Conservation (phyloP, 53 echinoderm and acorn worm genomes). For the Patiria pectinifera region DNA sequence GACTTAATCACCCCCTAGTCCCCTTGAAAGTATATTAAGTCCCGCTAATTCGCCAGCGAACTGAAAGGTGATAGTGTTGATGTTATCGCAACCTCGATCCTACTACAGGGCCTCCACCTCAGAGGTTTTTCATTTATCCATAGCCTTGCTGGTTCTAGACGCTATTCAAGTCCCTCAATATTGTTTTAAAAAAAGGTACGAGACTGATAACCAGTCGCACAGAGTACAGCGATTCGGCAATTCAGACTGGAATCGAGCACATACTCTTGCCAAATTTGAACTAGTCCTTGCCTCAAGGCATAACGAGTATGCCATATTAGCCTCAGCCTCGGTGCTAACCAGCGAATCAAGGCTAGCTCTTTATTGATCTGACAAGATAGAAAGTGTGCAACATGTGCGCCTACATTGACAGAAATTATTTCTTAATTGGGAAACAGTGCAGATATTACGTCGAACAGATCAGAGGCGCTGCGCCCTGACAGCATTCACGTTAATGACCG, state of each 20-base stretch:
- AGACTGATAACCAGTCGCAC: background rate
- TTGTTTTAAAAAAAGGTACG: background rate
- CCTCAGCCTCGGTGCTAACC: slow-evolving; percentile 15
- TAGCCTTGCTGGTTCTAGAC: background rate
- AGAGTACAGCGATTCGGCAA: background rate
- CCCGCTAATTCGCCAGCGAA: slow-evolving; percentile 14
- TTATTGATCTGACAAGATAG: slow-evolving; percentile 46
- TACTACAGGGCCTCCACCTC: background rate
- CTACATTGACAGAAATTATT: slow-evolving; percentile 52
- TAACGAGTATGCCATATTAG: background rate
- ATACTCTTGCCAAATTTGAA: slow-evolving; percentile 7
- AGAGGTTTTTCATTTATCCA: background rate
- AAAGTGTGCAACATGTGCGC: slow-evolving; percentile 20
- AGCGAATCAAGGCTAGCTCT: slow-evolving; percentile 5
- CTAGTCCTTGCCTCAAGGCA: background rate
- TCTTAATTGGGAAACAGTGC: slow-evolving; percentile 50
- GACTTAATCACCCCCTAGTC: slow-evolving; percentile 35
- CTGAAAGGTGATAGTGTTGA: slow-evolving; percentile 54
- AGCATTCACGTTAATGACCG: slow-evolving; percentile 28
- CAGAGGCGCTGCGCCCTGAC: slow-evolving; percentile 3
- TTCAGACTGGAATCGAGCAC: background rate
- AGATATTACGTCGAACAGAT: slow-evolving; percentile 6
- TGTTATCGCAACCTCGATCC: slow-evolving; percentile 42
- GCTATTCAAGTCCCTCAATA: background rate
- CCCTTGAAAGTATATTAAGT: slow-evolving; percentile 61